These are phyloP conservation scores for Ophiothrix spiculata DNA, from an alignment of 35 echinoderm and acorn worm genomes.

Conservation along the genomic window DNA sequence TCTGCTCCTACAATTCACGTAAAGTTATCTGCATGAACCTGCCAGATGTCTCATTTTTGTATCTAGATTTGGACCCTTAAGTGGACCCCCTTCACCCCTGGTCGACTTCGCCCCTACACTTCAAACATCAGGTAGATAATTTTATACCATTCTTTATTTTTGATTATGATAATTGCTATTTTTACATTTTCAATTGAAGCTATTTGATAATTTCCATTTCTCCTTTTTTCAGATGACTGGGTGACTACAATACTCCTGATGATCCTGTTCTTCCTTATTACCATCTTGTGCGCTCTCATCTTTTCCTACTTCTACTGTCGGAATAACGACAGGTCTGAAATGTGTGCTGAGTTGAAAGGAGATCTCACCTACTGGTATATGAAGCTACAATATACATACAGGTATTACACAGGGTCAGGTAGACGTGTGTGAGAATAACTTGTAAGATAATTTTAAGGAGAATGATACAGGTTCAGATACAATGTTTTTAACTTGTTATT, in stretches of 20 bases:
- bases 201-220: background rate
- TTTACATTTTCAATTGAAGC: background rate
- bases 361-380: slow-evolving; percentile 92
- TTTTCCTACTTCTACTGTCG: slow-evolving; percentile 79
- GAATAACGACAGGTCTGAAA: slow-evolving; percentile 41
- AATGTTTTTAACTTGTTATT: too few species aligned
- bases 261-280: slow-evolving; percentile 82
- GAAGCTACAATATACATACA: slow-evolving; percentile 41
- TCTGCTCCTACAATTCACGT: too few species aligned
- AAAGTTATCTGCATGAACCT: too few species aligned
- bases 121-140: background rate
- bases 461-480: too few species aligned
- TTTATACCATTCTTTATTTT: background rate
- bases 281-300: slow-evolving; percentile 60
- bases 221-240: slow-evolving; percentile 75
- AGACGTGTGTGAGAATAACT: too few species aligned
- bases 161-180: background rate
- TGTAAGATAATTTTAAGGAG: too few species aligned
- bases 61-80: too few species aligned
- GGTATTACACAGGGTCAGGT: slow-evolving; percentile 27
- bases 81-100: too few species aligned
- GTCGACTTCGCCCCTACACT: too few species aligned
- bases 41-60: too few species aligned
- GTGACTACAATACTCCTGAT: slow-evolving; percentile 77
- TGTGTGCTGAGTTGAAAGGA: slow-evolving; percentile 66